Evolutionary conservation across 37 sponge, comb jelly and placozoan species (phyloP).

Genomic region (Beroe forskalii): DNA sequence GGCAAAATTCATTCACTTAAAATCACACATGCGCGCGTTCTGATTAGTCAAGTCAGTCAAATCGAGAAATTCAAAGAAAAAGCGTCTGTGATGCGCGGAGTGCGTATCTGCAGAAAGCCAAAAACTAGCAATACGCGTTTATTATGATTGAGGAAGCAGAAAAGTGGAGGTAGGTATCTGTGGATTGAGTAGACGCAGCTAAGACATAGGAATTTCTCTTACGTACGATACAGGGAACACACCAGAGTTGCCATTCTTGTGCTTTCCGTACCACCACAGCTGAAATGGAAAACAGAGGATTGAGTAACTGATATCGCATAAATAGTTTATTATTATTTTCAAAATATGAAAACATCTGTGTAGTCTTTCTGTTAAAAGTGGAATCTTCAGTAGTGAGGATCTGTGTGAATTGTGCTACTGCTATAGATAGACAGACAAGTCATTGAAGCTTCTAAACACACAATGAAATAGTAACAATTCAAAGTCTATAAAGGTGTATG

Average conservation of each 20-base stretch:
- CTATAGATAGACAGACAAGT: too few species aligned
- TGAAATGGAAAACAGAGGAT: neutral
- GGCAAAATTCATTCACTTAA: too few species aligned
- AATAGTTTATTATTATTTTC: neutral
- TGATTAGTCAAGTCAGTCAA: too few species aligned
- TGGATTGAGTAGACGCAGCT: neutral
- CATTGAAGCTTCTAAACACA: too few species aligned
- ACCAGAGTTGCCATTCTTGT: conserved; percentile 48
- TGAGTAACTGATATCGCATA: neutral
- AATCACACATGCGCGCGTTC: too few species aligned
- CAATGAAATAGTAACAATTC: too few species aligned
- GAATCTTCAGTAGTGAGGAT: too few species aligned
- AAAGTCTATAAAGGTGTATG: too few species aligned
- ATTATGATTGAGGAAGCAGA: neutral
- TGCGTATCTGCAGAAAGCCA: neutral
- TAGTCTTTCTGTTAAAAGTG: too few species aligned
- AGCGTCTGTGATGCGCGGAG: neutral
- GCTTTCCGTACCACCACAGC: conserved; percentile 65
- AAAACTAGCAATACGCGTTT: neutral
- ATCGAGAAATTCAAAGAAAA: too few species aligned
- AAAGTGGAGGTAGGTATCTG: neutral
- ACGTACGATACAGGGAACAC: conserved; percentile 53
- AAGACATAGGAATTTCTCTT: conserved; percentile 44
- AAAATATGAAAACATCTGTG: too few species aligned
- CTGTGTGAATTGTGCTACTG: too few species aligned